Percentiles rank a stretch among this genome's conserved stretches.
phyloP scores from a whole-genome alignment of 2,888 invertebrate species.

The Caenorhabditis uteleia region DNA sequence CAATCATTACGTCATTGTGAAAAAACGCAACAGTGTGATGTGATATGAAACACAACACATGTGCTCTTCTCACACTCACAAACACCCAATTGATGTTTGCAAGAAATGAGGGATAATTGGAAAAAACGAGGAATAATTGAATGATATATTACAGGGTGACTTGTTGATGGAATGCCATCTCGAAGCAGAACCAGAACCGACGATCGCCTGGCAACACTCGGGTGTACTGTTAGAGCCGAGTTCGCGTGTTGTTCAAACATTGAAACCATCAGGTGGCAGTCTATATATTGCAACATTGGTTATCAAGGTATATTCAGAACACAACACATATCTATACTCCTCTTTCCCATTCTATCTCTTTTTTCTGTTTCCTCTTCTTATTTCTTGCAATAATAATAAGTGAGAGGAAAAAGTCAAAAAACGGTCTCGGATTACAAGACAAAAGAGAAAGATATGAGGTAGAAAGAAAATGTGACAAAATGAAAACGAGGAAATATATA shows the following conservation, averaged over 20 bases:
- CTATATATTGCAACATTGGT: conserved; percentile 65
- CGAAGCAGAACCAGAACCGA: conserved; percentile 66
- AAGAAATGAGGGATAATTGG: neutral
- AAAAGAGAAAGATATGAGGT: conserved; percentile 3
- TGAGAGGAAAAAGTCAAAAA: neutral
- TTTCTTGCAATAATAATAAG: conserved; percentile 1
- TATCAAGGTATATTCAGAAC: conserved; percentile 64
- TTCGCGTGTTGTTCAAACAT: conserved; percentile 57
- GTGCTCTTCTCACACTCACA: conserved; percentile 22
- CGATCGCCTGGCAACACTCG: conserved; percentile 66
- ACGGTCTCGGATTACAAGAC: conserved; percentile 10
- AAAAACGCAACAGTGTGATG: no score
- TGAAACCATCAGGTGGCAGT: conserved; percentile 54
- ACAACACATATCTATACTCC: neutral
- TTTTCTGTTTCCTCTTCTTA: no score
- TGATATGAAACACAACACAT: no score
- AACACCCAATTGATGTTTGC: no score
- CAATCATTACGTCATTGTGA: no score
- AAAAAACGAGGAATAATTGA: neutral
- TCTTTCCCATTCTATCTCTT: neutral
- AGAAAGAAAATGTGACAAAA: conserved; percentile 6
- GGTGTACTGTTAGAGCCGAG: conserved; percentile 59
- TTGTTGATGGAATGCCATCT: conserved; percentile 69
- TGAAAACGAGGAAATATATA: neutral
- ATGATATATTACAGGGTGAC: conserved; percentile 58